A percentile compares a stretch with the other conserved stretches of the same genome.
These are phyloP conservation scores for Cerceris rybyensis DNA, from an alignment of 2,888 invertebrate species.

Conservation along the genomic window DNA sequence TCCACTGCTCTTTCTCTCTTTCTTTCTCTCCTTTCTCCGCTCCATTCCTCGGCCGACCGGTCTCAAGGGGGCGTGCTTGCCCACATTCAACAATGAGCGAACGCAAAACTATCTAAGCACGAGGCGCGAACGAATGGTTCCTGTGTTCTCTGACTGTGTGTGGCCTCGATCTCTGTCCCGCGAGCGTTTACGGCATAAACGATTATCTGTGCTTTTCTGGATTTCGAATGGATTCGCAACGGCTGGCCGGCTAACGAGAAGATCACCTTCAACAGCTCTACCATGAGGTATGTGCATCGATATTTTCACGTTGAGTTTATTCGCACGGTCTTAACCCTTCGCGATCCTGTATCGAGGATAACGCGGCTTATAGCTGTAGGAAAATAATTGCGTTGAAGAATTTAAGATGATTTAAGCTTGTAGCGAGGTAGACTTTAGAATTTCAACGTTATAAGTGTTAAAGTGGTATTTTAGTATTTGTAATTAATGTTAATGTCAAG, in stretches of 20 bases:
- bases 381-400: too few species aligned
- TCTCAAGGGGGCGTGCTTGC: constrained; percentile 70
- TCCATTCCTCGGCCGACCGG: constrained; percentile 61
- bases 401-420: too few species aligned
- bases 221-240: constrained; percentile 54
- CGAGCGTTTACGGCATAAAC: constrained; percentile 38
- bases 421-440: too few species aligned
- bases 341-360: too few species aligned
- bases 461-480: too few species aligned
- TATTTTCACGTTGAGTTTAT: constrained; percentile 15
- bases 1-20: constrained; percentile 21
- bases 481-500: too few species aligned
- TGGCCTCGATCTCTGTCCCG: constrained; percentile 43
- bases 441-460: too few species aligned
- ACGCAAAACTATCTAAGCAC: constrained; percentile 71
- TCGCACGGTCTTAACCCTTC: not conserved
- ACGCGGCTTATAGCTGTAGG: too few species aligned
- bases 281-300: constrained; percentile 31
- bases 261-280: constrained; percentile 13
- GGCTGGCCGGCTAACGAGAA: constrained; percentile 26
- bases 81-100: constrained; percentile 69
- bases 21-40: constrained; percentile 37
- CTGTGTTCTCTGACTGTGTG: constrained; percentile 57
- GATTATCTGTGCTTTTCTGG: constrained; percentile 9
- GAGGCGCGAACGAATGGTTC: constrained; percentile 66